Conservation (phyloP, 64 coral and sea anemone genomes). For the Porites australiensis region DNA sequence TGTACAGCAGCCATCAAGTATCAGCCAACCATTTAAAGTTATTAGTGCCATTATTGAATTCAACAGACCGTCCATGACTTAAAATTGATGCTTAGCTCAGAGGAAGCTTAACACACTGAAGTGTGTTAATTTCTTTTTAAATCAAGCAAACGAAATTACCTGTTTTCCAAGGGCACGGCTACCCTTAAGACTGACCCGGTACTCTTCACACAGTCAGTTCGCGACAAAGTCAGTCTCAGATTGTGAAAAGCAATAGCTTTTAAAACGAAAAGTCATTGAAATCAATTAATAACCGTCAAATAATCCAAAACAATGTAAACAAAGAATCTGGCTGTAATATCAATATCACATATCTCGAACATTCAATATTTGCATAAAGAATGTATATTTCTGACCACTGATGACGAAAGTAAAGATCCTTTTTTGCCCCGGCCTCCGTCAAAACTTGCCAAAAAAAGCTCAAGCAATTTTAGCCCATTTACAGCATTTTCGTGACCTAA, state of each 20-base stretch:
- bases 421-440: neutral
- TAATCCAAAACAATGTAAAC: conserved; percentile 22
- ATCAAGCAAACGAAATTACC: too few relatives aligned
- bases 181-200: neutral
- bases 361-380: conserved; percentile 1
- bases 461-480: neutral
- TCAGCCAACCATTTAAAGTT: too few relatives aligned
- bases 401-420: neutral
- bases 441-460: conserved; percentile 9
- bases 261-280: conserved; percentile 1
- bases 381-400: neutral
- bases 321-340: neutral
- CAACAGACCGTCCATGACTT: too few relatives aligned
- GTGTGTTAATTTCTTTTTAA: too few relatives aligned
- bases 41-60: neutral
- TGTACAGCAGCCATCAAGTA: too few relatives aligned
- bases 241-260: neutral
- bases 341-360: conserved; percentile 26
- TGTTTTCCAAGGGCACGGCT: neutral
- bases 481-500: neutral
- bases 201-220: neutral
- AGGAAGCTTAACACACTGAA: too few relatives aligned
- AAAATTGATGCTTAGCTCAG: too few relatives aligned
- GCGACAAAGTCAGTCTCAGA: neutral
- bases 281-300: conserved; percentile 29